Evolutionary conservation across 2,113 vertebrate genomes (phyloP), one percentile per base, ranked within the genome.

Genomic region (Vicugna pacos): DNA sequence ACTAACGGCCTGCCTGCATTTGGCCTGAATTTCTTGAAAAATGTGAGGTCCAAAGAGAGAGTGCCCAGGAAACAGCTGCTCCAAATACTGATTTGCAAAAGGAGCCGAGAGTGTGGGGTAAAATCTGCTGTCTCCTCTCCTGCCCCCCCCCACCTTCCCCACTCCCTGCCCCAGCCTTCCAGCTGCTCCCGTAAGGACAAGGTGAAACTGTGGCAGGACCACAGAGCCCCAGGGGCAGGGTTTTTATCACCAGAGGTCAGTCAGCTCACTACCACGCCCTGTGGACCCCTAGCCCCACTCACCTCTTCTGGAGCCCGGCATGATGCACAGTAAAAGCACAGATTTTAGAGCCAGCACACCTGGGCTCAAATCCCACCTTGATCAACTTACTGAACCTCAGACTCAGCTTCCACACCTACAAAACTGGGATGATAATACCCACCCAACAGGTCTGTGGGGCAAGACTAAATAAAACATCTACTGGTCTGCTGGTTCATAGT

Each of bases 361-460:
- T 83, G 48, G 26, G 32, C 42, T 89, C 65, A 52, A 67, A 73
- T 72, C 28, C 42, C 32, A 65, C 42, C 42, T 20, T 48, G 9
- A 84, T 19, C 46, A 95, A 73, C 16, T 56, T 54, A 72, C 60
- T 85, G 38, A 32, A 52, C 32, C 10, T 65, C 69, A 86, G 82
- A 93, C 48, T 94, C 77, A 38, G 30, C 94, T 96, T 93, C 72
- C 60, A 77, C 8, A 75, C 30, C 64, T 62, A 32, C n/a, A 91
- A 89, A 77, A 69, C 48, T 77, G 46, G 10, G 14, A n/a, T 50
- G 5, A 72, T 81, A 32, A 79, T 4, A 26, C 13, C 54, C 14
- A 9, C 10, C 10, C 38, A 15, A 54, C 56, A 56, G 7, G 17
- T 69, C 83, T 94, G 15, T 48, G 26, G 10, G 13, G 20, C 69